These are phyloP conservation scores for Drosophila subobscura DNA, from an alignment of 1,140 invertebrate genomes.

Conservation along the genomic window DNA sequence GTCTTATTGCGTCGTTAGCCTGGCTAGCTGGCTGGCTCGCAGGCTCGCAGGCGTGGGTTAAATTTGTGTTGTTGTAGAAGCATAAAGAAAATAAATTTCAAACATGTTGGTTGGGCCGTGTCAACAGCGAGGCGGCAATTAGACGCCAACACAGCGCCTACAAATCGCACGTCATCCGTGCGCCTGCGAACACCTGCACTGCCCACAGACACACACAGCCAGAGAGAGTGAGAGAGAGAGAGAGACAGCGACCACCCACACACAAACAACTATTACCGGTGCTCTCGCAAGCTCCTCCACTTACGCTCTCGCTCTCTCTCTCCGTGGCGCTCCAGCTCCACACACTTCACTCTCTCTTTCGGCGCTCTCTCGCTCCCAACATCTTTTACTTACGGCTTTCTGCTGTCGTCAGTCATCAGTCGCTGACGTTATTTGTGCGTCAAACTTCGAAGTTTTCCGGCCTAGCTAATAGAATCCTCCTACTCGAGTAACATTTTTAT, in stretches of 20 bases:
- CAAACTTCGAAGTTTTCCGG: slow-evolving; percentile 69
- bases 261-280: slow-evolving; percentile 43
- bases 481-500: slow-evolving; percentile 19
- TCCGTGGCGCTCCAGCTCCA: background rate
- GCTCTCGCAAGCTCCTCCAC: slow-evolving; percentile 43
- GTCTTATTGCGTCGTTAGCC: slow-evolving; percentile 62
- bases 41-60: slow-evolving; percentile 30
- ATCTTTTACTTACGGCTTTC: slow-evolving; percentile 46
- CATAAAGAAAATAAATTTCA: slow-evolving; percentile 34
- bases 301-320: slow-evolving; percentile 6
- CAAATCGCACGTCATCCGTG: slow-evolving; percentile 55
- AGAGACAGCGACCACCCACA: background rate
- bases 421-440: slow-evolving; percentile 70
- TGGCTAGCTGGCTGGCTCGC: background rate
- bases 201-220: slow-evolving; percentile 8
- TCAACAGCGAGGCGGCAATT: slow-evolving; percentile 58
- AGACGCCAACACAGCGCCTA: slow-evolving; percentile 32
- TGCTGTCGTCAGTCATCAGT: slow-evolving; percentile 80
- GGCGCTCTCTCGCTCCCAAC: slow-evolving; percentile 22
- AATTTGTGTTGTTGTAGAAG: slow-evolving; percentile 4
- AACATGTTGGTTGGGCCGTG: slow-evolving; percentile 54
- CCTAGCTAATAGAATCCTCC: background rate
- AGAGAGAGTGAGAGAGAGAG: background rate
- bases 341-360: background rate
- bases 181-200: slow-evolving; percentile 55